phyloP scores from a whole-genome alignment of 2,113 vertebrate species.

The Indri indri region DNA sequence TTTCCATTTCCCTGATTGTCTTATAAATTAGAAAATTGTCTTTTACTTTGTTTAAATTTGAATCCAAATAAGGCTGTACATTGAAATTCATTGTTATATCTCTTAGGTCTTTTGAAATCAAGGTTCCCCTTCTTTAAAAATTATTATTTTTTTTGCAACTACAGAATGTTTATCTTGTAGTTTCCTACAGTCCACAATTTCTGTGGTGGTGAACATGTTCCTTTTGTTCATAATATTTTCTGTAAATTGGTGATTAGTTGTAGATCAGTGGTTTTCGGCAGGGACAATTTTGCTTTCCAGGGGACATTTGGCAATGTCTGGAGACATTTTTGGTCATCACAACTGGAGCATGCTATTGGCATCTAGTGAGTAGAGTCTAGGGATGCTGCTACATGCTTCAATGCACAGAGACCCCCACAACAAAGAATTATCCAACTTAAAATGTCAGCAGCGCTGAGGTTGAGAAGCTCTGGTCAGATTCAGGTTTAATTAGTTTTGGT shows the following conservation, averaged over 20 bases:
- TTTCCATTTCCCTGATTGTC: not conserved
- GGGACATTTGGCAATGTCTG: not conserved
- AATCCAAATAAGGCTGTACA: slow-evolving; percentile 25
- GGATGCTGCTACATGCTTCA: not conserved
- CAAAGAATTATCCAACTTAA: not conserved
- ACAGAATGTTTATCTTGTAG: not conserved
- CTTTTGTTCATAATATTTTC: slow-evolving; percentile 38
- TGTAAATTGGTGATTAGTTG: not conserved
- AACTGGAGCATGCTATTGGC: not conserved
- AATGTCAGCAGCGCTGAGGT: not conserved
- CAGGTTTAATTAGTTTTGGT: not conserved
- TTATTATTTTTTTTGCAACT: not conserved
- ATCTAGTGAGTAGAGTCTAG: not conserved
- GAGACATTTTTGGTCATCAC: not conserved
- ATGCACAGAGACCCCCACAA: not conserved
- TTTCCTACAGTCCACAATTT: not conserved
- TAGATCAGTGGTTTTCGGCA: not conserved
- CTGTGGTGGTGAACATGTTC: not conserved
- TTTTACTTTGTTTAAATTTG: not conserved
- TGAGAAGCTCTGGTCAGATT: not conserved
- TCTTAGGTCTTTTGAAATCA: not conserved
- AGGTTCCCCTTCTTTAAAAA: not conserved
- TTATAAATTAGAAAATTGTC: not conserved
- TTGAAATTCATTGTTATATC: slow-evolving; percentile 10
- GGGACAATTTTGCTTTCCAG: not conserved